Evolutionary conservation across 2,113 vertebrate species (phyloP), one percentile per base, ranked within the genome.

Genomic region (Ciconia stormi): DNA sequence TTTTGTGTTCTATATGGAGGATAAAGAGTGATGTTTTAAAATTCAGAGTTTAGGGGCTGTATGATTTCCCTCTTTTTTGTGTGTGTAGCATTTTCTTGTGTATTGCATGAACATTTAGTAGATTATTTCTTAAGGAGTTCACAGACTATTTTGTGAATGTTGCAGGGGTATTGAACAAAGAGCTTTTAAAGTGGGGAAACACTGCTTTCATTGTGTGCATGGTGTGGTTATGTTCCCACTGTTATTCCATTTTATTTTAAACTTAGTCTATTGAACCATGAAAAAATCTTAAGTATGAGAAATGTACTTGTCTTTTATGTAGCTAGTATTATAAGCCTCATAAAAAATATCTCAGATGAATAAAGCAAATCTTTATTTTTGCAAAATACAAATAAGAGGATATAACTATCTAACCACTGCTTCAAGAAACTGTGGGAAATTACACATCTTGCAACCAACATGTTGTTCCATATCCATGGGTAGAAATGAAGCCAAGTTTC

Each of bases 341-440:
- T 91, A 61, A 93, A 94, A 94, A 87, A 10, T 38, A 42, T 63
- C 56, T 95, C 53, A 21, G 58, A 62, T 85, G 66, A 90, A 87
- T 58, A 90, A 90, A 85, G 27, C 19, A 95, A 85, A 93, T 93
- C 44, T 80, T 89, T 87, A 65, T 79, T 95, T 96, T 94, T 90
- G 21, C 46, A 82, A 90, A 96, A 50, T 32, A 44, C 34, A 76
- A 56, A 56, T 36, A 77, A 80, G 56, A 78, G 85, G 69, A 82
- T 26, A 36, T 13, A 91, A 77, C 82, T 72, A 85, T 71, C 82
- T 76, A 90, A 53, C 10, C 70, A 80, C 25, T 22, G 9, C 30
- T 53, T 88, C 78, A 69, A 82, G 46, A 87, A 84, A 66, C 40
- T 52, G 40, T 92, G 71, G 2, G 1, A 91, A 95, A 95, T 93